phyloP scores from a whole-genome alignment of 2,797 vertebrate genomes.

The Acrocephalus scirpaceus region DNA sequence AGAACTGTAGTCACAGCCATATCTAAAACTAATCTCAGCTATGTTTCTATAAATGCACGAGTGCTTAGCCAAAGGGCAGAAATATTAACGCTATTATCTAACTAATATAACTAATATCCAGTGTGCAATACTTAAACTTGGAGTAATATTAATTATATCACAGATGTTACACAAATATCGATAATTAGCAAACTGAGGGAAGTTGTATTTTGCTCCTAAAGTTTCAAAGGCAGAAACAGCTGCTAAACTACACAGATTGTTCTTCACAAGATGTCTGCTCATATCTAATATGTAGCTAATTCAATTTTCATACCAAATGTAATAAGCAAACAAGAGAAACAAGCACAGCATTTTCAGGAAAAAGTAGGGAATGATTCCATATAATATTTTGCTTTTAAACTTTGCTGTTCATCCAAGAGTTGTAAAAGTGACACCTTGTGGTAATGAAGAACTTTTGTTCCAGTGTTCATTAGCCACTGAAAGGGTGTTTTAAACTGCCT shows the following conservation, averaged over 20 bases:
- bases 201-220: neutral
- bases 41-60: neutral
- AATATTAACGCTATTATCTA: neutral
- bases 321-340: neutral
- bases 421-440: slow-evolving; percentile 63
- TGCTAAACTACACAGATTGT: neutral
- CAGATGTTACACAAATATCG: neutral
- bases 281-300: neutral
- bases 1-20: neutral
- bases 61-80: neutral
- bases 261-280: neutral
- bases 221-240: neutral
- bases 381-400: neutral
- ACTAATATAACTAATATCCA: neutral
- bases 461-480: neutral
- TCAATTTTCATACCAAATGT: neutral
- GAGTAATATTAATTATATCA: neutral
- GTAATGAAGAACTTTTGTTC: slow-evolving; percentile 2
- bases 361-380: neutral
- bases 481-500: neutral
- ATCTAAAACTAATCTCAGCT: neutral
- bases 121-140: neutral
- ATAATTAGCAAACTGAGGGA: neutral
- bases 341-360: neutral
- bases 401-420: neutral